Evolutionary conservation across 1,140 invertebrate genomes (phyloP), one percentile per base, ranked within the genome.

Genomic region (Pachypeltis micranthus): DNA sequence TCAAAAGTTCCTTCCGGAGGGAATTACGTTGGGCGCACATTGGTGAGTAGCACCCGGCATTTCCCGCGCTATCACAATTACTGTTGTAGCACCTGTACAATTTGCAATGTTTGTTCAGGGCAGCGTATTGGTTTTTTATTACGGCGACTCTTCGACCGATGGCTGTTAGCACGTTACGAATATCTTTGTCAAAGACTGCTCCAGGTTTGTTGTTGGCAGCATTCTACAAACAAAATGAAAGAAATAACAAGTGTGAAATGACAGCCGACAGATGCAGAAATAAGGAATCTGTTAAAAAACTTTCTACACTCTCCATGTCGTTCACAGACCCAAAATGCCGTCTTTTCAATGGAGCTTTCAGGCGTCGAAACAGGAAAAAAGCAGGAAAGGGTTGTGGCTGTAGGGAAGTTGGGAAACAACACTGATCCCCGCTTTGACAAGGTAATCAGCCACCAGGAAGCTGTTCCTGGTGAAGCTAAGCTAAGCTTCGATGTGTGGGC

Each of bases 41-140:
- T 10, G 86, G 87, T 2, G 88, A 90, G 71, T 89, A 91, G 68
- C 88, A 91, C 47, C 80, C 83, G 1, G 78, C 73, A 3, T 19
- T 59, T 23, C 44, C 28, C 16, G 59, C 63, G 0, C 67, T 65
- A 3, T 65, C 75, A 68, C 87, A 90, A 47, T 80, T 78, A 67
- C 75, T 76, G 0, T 82, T 83, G 67, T 90, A 90, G 71, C 87
- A 90, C 64, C 78, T 78, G 66, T 79, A 81, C 65, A 82, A 81
- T 71, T 87, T 83, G 31, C 79, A 79, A 62, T 86, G 71, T 39
- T 65, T 63, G 23, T 67, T 66, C 59, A 70, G 51, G 16, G 62
- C 55, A 14, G 66, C 63, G 51, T 69, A 70, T 39, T 67, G 63
- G 34, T 63, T 64, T 59, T 68, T 69, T n/a, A 69, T 62, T 1